These are phyloP conservation scores for Silurus meridionalis DNA, from an alignment of 2,113 vertebrate genomes.

Conservation along the genomic window DNA sequence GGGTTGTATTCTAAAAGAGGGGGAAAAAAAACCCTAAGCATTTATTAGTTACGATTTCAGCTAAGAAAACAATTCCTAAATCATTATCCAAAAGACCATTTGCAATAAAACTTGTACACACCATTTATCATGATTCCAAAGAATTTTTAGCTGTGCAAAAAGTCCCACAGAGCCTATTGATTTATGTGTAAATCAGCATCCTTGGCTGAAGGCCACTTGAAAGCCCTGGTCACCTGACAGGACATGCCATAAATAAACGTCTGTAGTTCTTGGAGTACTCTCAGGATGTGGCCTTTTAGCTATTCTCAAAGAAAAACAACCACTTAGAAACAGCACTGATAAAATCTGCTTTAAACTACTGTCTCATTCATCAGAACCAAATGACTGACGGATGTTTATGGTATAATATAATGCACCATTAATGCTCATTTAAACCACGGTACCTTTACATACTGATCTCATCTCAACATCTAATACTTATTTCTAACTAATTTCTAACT, in stretches of 20 bases:
- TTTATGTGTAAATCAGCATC: constrained; percentile 2
- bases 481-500: background rate
- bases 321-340: background rate
- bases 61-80: background rate
- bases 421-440: background rate
- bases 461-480: background rate
- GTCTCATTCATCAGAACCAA: background rate
- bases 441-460: background rate
- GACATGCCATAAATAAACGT: background rate
- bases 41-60: background rate
- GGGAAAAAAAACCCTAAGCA: background rate
- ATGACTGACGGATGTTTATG: background rate
- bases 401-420: background rate
- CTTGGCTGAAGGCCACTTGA: background rate
- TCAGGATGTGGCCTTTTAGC: background rate
- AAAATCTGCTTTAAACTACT: background rate
- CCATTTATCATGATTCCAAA: background rate
- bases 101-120: background rate
- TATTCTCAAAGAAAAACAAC: background rate
- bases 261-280: background rate
- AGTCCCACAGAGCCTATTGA: background rate
- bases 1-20: background rate
- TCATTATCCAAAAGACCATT: background rate
- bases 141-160: background rate
- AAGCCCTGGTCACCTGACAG: background rate